A percentile compares a stretch with the other conserved stretches of the same genome.
phyloP scores from a whole-genome alignment of 2,797 vertebrate genomes.

The Tamandua tetradactyla region DNA sequence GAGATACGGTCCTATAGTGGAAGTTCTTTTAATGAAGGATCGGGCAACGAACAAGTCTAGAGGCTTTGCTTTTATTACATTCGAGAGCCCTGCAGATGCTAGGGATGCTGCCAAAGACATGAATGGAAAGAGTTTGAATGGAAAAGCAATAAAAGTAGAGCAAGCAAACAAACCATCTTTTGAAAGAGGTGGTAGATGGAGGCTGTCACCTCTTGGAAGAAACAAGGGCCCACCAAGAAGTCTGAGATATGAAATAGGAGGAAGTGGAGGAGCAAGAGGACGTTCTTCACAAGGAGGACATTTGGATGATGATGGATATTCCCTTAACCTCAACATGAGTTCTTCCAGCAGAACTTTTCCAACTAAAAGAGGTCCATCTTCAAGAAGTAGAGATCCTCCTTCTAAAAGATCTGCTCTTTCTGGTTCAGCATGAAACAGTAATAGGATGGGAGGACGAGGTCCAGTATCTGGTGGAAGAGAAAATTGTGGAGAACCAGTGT shows the following conservation, averaged over 20 bases:
- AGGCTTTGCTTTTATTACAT: slow-evolving; percentile 50
- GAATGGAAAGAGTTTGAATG: slow-evolving; percentile 89
- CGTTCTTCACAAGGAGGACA: slow-evolving; percentile 87
- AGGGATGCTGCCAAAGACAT: slow-evolving; percentile 13
- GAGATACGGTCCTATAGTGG: neutral
- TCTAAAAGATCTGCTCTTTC: slow-evolving; percentile 92
- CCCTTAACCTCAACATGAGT: neutral
- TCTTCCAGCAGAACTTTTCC: slow-evolving; percentile 79
- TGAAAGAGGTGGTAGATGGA: slow-evolving; percentile 90
- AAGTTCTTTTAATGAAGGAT: slow-evolving; percentile 22
- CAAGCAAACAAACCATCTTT: slow-evolving; percentile 96
- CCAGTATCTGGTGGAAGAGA: slow-evolving; percentile 86
- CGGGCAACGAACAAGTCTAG: neutral
- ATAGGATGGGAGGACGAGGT: slow-evolving; percentile 88
- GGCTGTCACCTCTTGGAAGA: slow-evolving; percentile 88
- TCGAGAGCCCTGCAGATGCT: neutral
- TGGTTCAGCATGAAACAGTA: slow-evolving; percentile 87
- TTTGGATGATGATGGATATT: slow-evolving; percentile 36
- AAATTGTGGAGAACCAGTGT: slow-evolving; percentile 91
- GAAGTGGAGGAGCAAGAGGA: slow-evolving; percentile 87
- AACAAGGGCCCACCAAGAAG: slow-evolving; percentile 91
- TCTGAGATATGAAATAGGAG: slow-evolving; percentile 90
- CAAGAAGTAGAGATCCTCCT: slow-evolving; percentile 92
- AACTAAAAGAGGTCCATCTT: slow-evolving; percentile 92
- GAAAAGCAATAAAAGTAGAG: slow-evolving; percentile 96